These are phyloP conservation scores for Gymnocephalus cernua DNA, from an alignment of 2,113 vertebrate genomes.

Conservation along the genomic window DNA sequence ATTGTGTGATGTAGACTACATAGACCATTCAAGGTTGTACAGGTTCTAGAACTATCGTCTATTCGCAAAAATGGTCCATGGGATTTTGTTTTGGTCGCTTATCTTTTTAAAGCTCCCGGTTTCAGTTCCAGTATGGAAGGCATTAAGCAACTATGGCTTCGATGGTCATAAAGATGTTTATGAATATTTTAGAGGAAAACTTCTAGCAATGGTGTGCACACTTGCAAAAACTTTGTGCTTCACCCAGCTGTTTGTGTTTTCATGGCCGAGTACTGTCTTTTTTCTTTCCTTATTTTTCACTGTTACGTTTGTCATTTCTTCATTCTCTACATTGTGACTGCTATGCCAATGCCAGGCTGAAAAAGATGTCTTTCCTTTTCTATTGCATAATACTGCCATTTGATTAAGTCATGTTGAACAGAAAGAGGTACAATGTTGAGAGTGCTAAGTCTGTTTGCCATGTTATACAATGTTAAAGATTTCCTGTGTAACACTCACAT, in stretches of 20 bases:
- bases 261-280: slow-evolving; percentile 42
- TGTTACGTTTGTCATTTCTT: slow-evolving; percentile 44
- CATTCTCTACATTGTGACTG: slow-evolving; percentile 62
- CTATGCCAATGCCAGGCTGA: slow-evolving; percentile 62
- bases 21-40: slow-evolving; percentile 64
- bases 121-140: slow-evolving; percentile 64
- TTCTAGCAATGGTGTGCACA: slow-evolving; percentile 59
- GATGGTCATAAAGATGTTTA: slow-evolving; percentile 58
- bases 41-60: slow-evolving; percentile 71
- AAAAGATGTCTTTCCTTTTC: slow-evolving; percentile 79
- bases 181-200: slow-evolving; percentile 76
- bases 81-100: slow-evolving; percentile 55
- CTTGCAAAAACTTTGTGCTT: slow-evolving; percentile 62
- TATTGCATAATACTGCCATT: slow-evolving; percentile 80
- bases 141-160: slow-evolving; percentile 57
- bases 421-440: slow-evolving; percentile 73
- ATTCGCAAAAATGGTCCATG: slow-evolving; percentile 57
- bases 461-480: slow-evolving; percentile 40
- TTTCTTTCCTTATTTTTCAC: slow-evolving; percentile 1
- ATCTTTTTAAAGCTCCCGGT: slow-evolving; percentile 42
- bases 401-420: slow-evolving; percentile 74
- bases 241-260: slow-evolving; percentile 56
- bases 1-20: slow-evolving; percentile 49
- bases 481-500: slow-evolving; percentile 43
- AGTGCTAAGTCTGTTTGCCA: slow-evolving; percentile 76